Percentiles rank a stretch among this genome's conserved stretches.
Conservation (phyloP, 2,888 invertebrate species). For the Belgica antarctica region DNA sequence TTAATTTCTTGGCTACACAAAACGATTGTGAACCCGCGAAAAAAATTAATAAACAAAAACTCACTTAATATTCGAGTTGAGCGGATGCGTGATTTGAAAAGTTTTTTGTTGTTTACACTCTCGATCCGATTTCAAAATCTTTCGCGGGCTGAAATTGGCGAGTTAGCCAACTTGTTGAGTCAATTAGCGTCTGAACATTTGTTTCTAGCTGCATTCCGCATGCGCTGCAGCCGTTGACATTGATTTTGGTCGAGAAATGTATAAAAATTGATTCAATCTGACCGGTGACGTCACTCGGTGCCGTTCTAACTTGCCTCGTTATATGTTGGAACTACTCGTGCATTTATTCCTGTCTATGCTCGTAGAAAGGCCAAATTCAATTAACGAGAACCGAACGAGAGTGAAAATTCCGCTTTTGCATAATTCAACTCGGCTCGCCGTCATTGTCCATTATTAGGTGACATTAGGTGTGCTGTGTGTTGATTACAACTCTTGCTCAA, state of each 20-base stretch:
- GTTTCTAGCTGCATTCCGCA: background rate
- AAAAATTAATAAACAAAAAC: background rate
- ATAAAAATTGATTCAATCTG: background rate
- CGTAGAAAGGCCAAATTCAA: background rate
- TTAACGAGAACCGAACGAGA: background rate
- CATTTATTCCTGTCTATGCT: background rate
- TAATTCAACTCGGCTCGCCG: background rate
- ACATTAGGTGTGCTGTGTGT: background rate
- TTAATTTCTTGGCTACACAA: background rate
- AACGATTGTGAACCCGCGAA: background rate
- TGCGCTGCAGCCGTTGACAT: constrained; percentile 1
- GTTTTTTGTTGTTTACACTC: background rate
- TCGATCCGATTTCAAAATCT: no score
- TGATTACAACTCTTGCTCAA: constrained; percentile 8
- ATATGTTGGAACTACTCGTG: no score
- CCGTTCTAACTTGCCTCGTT: background rate
- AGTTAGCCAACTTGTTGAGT: constrained; percentile 1
- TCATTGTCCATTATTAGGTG: background rate
- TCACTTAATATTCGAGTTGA: constrained; percentile 7
- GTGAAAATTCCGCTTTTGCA: background rate
- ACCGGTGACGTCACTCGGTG: no score
- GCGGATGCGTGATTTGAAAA: constrained; percentile 2
- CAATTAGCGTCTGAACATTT: background rate
- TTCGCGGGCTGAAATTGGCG: constrained; percentile 7
- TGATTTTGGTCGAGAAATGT: background rate